phyloP scores from a whole-genome alignment of 2,888 invertebrate species.

The Eulithis testata region DNA sequence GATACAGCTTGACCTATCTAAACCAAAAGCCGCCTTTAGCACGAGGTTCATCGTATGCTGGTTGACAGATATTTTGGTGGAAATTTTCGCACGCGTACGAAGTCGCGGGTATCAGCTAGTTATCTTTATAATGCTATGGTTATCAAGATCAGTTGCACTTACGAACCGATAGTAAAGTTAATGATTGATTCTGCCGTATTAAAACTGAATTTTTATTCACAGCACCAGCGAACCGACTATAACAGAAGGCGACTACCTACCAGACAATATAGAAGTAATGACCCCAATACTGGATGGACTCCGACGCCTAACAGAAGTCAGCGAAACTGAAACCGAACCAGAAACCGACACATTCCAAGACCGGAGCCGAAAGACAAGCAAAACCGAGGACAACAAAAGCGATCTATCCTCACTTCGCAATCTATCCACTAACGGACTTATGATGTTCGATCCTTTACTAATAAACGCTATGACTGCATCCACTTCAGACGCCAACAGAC shows the following conservation, averaged over 20 bases:
- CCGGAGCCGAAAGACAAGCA: slow-evolving; percentile 67
- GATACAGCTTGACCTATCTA: too few species aligned
- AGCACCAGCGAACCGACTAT: slow-evolving; percentile 73
- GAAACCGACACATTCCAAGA: slow-evolving; percentile 68
- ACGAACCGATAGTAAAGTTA: too few species aligned
- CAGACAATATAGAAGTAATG: slow-evolving; percentile 80
- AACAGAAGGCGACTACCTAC: slow-evolving; percentile 75
- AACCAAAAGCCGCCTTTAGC: too few species aligned
- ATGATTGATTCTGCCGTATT: too few species aligned
- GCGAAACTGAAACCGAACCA: slow-evolving; percentile 53
- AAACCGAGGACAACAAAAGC: slow-evolving; percentile 56
- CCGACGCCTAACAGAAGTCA: slow-evolving; percentile 61
- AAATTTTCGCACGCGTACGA: too few species aligned
- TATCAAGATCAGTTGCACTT: too few species aligned
- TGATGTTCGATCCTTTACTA: slow-evolving; percentile 80
- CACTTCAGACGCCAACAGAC: slow-evolving; percentile 63
- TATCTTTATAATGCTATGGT: too few species aligned
- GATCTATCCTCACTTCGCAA: slow-evolving; percentile 72
- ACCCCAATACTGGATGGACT: slow-evolving; percentile 78
- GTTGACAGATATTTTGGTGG: too few species aligned
- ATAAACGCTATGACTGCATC: slow-evolving; percentile 71
- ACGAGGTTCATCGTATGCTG: too few species aligned
- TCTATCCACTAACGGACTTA: slow-evolving; percentile 76
- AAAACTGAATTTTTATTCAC: slow-evolving; percentile 19
- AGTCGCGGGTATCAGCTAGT: too few species aligned